A percentile compares a stretch with the other conserved stretches of the same genome.
These are phyloP conservation scores for Heteractis magnifica DNA, from an alignment of 92 coral and sea anemone genomes.

Conservation along the genomic window DNA sequence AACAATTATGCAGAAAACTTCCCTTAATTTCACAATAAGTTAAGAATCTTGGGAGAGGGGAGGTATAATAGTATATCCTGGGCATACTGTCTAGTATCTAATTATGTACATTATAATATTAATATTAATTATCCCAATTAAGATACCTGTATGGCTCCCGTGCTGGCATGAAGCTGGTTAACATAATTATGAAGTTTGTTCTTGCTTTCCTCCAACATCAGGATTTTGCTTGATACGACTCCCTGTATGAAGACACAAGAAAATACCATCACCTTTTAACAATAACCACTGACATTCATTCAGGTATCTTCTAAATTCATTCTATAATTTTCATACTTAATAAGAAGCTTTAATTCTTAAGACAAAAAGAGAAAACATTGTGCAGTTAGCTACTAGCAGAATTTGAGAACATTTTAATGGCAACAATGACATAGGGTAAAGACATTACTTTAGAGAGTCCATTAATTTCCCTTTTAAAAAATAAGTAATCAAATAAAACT, in stretches of 20 bases:
- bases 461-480: not conserved
- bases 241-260: constrained; percentile 38
- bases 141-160: constrained; percentile 85
- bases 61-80: not conserved
- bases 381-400: not conserved
- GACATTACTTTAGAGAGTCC: not conserved
- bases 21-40: not conserved
- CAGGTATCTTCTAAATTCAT: not conserved
- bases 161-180: constrained; percentile 65
- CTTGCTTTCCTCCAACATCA: constrained; percentile 63
- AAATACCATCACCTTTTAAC: not conserved
- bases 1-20: too few relatives aligned
- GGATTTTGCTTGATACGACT: constrained; percentile 70
- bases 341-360: too few relatives aligned
- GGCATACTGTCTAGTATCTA: too few relatives aligned
- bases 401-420: not conserved
- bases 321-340: too few relatives aligned
- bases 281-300: not conserved
- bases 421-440: not conserved
- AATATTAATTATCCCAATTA: not conserved
- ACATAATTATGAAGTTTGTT: constrained; percentile 63
- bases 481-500: not conserved
- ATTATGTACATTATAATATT: not conserved
- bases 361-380: too few relatives aligned
- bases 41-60: not conserved